phyloP scores from a whole-genome alignment of 2,797 vertebrate species.

The Coregonus ussuriensis region DNA sequence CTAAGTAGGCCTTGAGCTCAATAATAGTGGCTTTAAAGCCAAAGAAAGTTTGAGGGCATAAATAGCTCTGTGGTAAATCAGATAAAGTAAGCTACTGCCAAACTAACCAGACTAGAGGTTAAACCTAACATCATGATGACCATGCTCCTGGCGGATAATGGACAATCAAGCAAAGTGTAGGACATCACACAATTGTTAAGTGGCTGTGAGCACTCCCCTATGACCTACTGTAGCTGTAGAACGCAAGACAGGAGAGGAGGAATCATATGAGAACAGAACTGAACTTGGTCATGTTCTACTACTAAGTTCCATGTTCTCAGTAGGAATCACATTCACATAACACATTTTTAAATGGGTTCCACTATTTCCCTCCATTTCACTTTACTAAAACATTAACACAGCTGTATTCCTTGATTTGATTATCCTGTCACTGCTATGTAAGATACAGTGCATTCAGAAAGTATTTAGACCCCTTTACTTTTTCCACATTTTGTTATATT shows the following conservation, averaged over 20 bases:
- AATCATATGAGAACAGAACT: background rate
- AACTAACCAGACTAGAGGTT: background rate
- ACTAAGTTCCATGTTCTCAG: background rate
- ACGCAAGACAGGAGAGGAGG: background rate
- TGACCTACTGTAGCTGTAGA: background rate
- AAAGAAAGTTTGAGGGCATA: slow-evolving; percentile 31
- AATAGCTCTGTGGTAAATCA: slow-evolving; percentile 52
- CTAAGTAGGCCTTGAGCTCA: slow-evolving; percentile 33
- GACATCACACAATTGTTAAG: background rate
- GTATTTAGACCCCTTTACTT: too few relatives aligned
- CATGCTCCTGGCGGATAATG: background rate
- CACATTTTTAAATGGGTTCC: background rate
- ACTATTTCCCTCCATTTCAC: background rate
- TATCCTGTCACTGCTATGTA: background rate
- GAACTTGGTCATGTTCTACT: background rate
- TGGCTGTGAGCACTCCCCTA: background rate
- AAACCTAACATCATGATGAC: background rate
- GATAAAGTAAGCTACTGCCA: slow-evolving; percentile 53
- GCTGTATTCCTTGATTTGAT: background rate
- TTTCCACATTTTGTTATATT: too few relatives aligned
- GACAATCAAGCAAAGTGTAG: background rate
- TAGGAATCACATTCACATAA: background rate
- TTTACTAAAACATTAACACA: background rate
- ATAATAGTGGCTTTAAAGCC: slow-evolving; percentile 49
- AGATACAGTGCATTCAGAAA: too few relatives aligned